Conservation (phyloP, 2,888 invertebrate species). For the Callyntrura sp. region DNA sequence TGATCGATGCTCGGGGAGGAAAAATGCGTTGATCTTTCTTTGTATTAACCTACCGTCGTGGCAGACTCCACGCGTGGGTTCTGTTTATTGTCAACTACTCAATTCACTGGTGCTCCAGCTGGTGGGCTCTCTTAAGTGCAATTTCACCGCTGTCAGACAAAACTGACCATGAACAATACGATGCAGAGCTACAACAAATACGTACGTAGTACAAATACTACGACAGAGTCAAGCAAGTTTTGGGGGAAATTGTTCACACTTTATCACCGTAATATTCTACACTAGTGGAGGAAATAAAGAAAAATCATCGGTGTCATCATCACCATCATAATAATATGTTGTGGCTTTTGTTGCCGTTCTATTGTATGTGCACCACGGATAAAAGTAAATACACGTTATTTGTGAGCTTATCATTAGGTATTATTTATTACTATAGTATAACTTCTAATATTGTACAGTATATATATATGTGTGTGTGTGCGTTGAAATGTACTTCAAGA, state of each 20-base stretch:
- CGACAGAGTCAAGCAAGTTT: background rate
- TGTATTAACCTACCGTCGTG: background rate
- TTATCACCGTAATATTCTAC: background rate
- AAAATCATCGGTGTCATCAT: background rate
- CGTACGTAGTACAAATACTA: background rate
- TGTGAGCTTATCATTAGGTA: no score
- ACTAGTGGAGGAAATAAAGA: background rate
- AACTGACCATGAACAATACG: no score
- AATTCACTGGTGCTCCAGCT: background rate
- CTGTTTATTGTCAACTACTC: constrained; percentile 5
- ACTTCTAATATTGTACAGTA: background rate
- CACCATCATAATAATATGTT: background rate
- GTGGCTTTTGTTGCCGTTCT: background rate
- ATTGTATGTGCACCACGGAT: no score
- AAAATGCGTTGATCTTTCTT: background rate
- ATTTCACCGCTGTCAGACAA: no score
- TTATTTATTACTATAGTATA: no score
- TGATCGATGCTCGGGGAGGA: constrained; percentile 39
- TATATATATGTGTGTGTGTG: background rate
- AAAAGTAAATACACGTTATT: no score
- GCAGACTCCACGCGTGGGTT: background rate
- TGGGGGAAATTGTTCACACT: constrained; percentile 21
- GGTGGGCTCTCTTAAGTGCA: no score
- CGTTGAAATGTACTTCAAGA: background rate
- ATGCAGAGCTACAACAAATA: background rate